These are phyloP conservation scores for Tupaia chinensis DNA, from an alignment of 2,113 vertebrate species.

Conservation along the genomic window DNA sequence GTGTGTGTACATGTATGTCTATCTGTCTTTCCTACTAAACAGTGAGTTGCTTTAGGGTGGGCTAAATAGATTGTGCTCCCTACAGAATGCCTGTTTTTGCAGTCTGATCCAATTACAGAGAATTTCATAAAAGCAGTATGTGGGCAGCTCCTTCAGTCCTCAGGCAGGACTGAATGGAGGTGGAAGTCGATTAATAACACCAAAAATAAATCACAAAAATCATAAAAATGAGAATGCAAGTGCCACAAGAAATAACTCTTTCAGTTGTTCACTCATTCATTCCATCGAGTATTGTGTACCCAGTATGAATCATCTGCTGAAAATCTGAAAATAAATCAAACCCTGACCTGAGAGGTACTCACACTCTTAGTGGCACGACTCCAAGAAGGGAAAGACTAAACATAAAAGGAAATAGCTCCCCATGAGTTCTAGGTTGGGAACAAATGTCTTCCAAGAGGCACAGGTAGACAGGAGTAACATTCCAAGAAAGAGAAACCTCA, in stretches of 20 bases:
- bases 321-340: slow-evolving; percentile 34
- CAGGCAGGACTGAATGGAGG: not conserved
- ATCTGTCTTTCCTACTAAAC: not conserved
- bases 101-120: not conserved
- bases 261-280: not conserved
- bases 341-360: not conserved
- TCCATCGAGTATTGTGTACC: not conserved
- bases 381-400: not conserved
- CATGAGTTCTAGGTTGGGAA: not conserved
- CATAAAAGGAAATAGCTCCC: not conserved
- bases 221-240: not conserved
- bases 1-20: not conserved
- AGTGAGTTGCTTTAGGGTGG: not conserved
- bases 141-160: slow-evolving; percentile 3
- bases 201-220: slow-evolving; percentile 5
- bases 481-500: not conserved
- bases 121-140: slow-evolving; percentile 7
- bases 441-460: not conserved
- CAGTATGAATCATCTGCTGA: not conserved
- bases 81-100: not conserved
- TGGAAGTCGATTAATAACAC: not conserved
- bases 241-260: not conserved
- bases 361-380: not conserved
- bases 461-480: not conserved
- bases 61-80: not conserved